These are phyloP conservation scores for Lepus europaeus DNA, from an alignment of 2,113 vertebrate species.

Conservation along the genomic window DNA sequence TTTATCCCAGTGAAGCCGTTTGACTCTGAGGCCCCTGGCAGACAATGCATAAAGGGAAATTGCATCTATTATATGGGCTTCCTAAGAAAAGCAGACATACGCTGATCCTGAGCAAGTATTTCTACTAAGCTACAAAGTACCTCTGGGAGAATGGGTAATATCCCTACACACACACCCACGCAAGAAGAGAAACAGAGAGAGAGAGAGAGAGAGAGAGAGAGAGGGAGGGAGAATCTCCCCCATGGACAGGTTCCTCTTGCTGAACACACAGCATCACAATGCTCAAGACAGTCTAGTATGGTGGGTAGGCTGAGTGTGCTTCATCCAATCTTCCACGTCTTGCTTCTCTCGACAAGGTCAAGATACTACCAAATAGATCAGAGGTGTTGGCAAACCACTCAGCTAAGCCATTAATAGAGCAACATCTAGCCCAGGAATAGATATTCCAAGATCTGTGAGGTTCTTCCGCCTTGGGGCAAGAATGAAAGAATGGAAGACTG, in stretches of 20 bases:
- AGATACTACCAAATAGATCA: not conserved
- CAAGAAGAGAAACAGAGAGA: not conserved
- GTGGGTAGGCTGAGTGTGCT: not conserved
- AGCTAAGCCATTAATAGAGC: not conserved
- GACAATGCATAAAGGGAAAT: not conserved
- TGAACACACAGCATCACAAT: not conserved
- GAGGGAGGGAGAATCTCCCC: too few species aligned
- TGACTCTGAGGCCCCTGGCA: not conserved
- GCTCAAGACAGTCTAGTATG: not conserved
- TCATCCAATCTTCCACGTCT: not conserved
- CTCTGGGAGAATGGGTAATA: not conserved
- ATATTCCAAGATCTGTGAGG: too few species aligned
- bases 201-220: too few species aligned
- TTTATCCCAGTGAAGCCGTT: not conserved
- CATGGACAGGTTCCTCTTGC: not conserved
- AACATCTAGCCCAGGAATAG: not conserved
- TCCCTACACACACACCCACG: not conserved
- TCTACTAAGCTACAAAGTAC: not conserved
- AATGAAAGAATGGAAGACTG: not conserved
- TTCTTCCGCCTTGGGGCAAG: not conserved
- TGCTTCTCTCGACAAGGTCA: not conserved
- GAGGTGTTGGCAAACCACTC: not conserved
- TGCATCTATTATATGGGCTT: not conserved
- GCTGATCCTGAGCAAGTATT: not conserved
- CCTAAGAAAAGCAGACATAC: not conserved